phyloP scores from a whole-genome alignment of 35 echinoderm and acorn worm genomes.

The Anneissia japonica region DNA sequence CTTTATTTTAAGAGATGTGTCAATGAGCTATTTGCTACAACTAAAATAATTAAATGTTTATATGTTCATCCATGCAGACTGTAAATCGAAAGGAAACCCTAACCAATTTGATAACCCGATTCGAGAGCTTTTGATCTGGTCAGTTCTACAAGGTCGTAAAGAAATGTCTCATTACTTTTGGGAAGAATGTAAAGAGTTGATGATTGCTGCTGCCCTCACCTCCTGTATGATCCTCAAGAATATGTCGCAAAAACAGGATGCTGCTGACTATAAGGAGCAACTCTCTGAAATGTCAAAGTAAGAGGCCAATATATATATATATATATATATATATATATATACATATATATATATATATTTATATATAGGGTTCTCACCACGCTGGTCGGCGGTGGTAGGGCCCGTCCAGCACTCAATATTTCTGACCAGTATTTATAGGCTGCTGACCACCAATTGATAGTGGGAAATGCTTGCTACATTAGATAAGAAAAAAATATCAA shows the following conservation, averaged over 20 bases:
- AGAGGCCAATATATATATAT: too few relatives aligned
- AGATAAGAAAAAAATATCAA: too few relatives aligned
- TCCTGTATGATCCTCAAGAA: conserved; percentile 76
- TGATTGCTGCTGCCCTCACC: conserved; percentile 64
- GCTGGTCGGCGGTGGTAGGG: too few relatives aligned
- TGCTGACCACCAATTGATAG: too few relatives aligned
- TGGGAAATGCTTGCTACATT: too few relatives aligned
- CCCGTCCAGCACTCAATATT: too few relatives aligned
- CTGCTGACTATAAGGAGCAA: conserved; percentile 38
- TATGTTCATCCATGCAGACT: not conserved
- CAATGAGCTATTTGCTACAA: too few relatives aligned
- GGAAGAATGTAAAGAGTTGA: conserved; percentile 83
- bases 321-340: too few relatives aligned
- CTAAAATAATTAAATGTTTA: not conserved
- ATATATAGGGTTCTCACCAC: too few relatives aligned
- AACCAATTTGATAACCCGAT: conserved; percentile 59
- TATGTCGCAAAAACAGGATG: conserved; percentile 72
- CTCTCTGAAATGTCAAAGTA: conserved; percentile 59
- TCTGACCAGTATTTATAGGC: too few relatives aligned
- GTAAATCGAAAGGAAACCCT: not conserved
- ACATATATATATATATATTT: too few relatives aligned
- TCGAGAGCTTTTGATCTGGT: conserved; percentile 74
- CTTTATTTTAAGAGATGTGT: too few relatives aligned
- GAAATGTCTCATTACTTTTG: conserved; percentile 87
- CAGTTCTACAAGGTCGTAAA: conserved; percentile 60